Base-by-base conservation (phyloP, 2,113 vertebrate species). In the Lanius collurio region DNA sequence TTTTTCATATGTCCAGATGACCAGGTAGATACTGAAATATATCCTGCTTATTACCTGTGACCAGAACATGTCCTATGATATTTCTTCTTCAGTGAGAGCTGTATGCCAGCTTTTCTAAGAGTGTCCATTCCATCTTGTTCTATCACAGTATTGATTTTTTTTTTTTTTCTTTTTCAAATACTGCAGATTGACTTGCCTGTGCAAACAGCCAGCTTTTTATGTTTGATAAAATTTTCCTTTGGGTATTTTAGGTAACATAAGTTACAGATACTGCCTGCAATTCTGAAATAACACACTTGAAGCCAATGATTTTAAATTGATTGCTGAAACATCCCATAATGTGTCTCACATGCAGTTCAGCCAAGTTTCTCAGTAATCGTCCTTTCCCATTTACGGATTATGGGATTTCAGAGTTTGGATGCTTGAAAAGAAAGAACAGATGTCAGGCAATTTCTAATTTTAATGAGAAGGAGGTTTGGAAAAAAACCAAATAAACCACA, bases 341-440 rank as follows among this genome's bases (percentile, higher is more conserved):
- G 22, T 46, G 46, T 83, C 49, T 80, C 44, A 27, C 27, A 18
- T 37, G 22, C 59, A 77, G 41, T 76, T 73, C 27, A 77, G 71
- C 56, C 68, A 86, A 60, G 46, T 83, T 93, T 73, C 57, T 75
- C 57, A 73, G 10, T 79, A 75, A 64, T 91, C 4, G 0, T 80
- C 57, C 69, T 60, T 81, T 74, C 47, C 46, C 41, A 70, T 80
- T 87, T 93, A 91, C 77, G 19, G 81, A 81, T 95, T 94, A 92
- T 71, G 53, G 80, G 76, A 85, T 96, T 87, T 80, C 7, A 49
- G 74, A 41, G 41, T 89, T 60, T 70, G 64, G 30, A 60, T 81
- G 68, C 60, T 81, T 81, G 42, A 69, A 74, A 78, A 88, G 60
- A 81, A 81, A 55, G 57, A 83, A 73, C 80, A 93, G 41, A 91